Conservation (phyloP, 2,113 vertebrate species). For the Fregetta grallaria region DNA sequence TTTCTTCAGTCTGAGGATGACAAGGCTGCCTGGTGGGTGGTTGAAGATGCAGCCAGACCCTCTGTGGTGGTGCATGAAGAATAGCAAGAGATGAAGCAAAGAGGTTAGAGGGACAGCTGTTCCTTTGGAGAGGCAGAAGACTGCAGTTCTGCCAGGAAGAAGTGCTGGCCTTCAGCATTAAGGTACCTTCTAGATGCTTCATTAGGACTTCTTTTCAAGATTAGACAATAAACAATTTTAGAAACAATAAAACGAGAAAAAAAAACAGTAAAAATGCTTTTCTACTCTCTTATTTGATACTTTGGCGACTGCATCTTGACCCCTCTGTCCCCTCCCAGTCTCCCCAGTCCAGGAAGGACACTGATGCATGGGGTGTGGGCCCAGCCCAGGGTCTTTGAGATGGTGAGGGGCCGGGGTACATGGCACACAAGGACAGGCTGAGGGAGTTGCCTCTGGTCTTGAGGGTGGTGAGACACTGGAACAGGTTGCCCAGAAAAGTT, state of each 20-base stretch:
- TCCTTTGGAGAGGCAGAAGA: background rate
- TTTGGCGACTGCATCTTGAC: background rate
- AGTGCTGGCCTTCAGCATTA: background rate
- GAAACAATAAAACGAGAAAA: background rate
- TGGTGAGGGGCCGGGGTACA: no score
- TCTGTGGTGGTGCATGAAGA: background rate
- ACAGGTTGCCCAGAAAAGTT: background rate
- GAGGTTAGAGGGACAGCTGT: no score
- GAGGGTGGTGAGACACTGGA: background rate
- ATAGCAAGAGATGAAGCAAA: background rate
- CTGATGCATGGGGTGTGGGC: background rate
- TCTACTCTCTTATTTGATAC: background rate
- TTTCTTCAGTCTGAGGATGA: background rate
- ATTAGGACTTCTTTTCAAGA: background rate
- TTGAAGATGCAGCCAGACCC: background rate
- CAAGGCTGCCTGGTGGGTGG: background rate
- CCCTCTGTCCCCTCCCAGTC: background rate
- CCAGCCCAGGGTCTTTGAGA: background rate
- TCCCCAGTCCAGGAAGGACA: background rate
- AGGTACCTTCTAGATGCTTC: background rate
- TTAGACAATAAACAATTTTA: background rate
- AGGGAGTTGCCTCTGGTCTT: no score
- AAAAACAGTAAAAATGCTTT: no score
- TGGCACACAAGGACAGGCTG: background rate
- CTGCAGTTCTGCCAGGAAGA: background rate